Evolutionary conservation across 2,888 invertebrate species (phyloP), one percentile per base, ranked within the genome.

Genomic region (Liodrosophila aerea): DNA sequence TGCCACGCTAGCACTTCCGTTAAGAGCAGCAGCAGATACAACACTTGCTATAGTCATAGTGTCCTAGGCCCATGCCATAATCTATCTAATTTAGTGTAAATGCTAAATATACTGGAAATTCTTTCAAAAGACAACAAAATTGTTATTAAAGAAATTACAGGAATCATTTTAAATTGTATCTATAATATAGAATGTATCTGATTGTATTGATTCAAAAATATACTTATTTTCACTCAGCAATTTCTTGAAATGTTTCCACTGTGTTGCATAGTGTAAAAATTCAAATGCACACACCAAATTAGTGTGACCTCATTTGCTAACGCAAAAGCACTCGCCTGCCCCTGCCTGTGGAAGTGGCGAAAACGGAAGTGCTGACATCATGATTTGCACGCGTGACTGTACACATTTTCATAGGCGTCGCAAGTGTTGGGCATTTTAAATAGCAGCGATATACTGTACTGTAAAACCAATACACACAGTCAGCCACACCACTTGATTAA

Each of bases 301-400:
- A 68, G 64, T 58, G 71, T 72, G 81, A 78, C 81, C 78, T 63
- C 64, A 76, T 77, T 78, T 68, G 60, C 43, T 11, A 40, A 39
- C 16, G 33, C 7, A n/a, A 4, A 31, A 8, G 2, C 13, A 7
- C 11, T 29, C 4, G 3, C 29, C 36, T 8, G 11, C 1, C 7
- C 37, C 33, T 4, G 22, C 7, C 16, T 9, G 30, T 22, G 60
- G 66, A 50, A 62, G 66, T 45, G 62, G 74, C 67, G 82, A 74
- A 78, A 81, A 66, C 82, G 82, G 76, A 82, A 81, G 77, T 78
- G 81, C 78, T 81, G 81, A 81, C 78, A 78, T 78, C 78, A 78
- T 81, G 78, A 78, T 78, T 78, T 78, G 77, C 73, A 78, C 76
- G 81, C 78, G 78, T 77, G 78, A 78, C 81, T 81, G 81, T 77